phyloP scores from a whole-genome alignment of 2,113 vertebrate genomes.

The Epinephelus lanceolatus region DNA sequence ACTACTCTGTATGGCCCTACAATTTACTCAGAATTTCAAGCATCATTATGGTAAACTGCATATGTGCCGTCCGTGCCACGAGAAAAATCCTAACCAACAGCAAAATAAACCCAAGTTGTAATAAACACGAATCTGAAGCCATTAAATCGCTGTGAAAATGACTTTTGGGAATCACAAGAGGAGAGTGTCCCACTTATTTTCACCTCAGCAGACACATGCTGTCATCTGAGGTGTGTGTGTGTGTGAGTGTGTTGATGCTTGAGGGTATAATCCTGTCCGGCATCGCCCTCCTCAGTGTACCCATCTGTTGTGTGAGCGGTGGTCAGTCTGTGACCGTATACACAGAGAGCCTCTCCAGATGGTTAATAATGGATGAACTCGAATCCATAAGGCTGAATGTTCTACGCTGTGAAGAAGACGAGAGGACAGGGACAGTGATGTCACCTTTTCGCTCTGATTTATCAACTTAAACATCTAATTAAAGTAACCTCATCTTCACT shows the following conservation, averaged over 20 bases:
- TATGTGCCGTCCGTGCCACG: too few relatives aligned
- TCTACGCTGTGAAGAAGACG: slow-evolving; percentile 38
- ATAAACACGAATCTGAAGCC: neutral
- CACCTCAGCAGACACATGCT: neutral
- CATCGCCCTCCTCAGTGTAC: slow-evolving; percentile 6
- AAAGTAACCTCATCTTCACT: neutral
- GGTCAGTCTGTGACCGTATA: slow-evolving; percentile 39
- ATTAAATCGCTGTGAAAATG: too few relatives aligned
- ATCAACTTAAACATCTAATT: neutral
- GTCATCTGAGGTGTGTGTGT: slow-evolving; percentile 21
- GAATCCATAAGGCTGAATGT: slow-evolving; percentile 67
- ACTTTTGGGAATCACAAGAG: neutral
- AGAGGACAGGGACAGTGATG: neutral
- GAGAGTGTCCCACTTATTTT: slow-evolving; percentile 26
- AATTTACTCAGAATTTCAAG: neutral
- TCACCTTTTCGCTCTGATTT: neutral
- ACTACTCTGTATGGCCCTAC: neutral
- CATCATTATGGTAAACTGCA: too few relatives aligned
- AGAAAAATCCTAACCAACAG: too few relatives aligned
- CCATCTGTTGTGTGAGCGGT: slow-evolving; percentile 52
- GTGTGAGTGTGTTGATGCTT: neutral
- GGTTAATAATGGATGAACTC: slow-evolving; percentile 68
- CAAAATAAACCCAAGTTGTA: too few relatives aligned
- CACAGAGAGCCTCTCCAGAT: slow-evolving; percentile 49
- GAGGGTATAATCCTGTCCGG: slow-evolving; percentile 1